Evolutionary conservation across 2,888 invertebrate species (phyloP), one percentile per base, ranked within the genome.

Genomic region (Idaea dimidiata): DNA sequence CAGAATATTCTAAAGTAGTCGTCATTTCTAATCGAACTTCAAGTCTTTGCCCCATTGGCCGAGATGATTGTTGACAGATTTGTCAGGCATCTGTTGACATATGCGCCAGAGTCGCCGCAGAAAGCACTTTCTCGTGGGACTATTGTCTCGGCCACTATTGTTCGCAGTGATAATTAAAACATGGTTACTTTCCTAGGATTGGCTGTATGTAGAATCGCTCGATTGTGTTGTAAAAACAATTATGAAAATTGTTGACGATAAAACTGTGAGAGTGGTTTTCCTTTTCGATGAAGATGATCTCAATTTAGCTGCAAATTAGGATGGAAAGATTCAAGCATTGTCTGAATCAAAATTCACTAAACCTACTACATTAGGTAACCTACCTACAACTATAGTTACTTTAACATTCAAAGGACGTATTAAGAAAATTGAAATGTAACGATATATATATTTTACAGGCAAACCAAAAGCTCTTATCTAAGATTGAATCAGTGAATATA

Each of bases 91-190:
- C 43, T 57, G 56, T 55, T 59, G 43, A 54, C 43, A 43, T 64
- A 55, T 64, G 62, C 24, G 60, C 43, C 8, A 62, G 69, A 72
- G 68, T 68, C 76, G 76, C 76, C 76, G 75, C 64, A 81, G 69
- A 71, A 69, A 69, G 70, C 80, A 85, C 87, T 87, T 86, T 87
- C 87, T 75, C 86, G 77, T 84, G 86, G 77, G 84, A 86, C 71
- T 60, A 81, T 80, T 83, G 81, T 82, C 73, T 73, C 66, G 57
- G 63, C 58, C 62, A 62, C 66, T 70, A 75, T 79, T 78, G 78
- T 75, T 75, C 72, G 63, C 65, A 68, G 43, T 63, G 74, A 70
- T 74, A 74, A 75, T 78, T 76, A 74, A 77, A 77, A 78, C 76
- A 77, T 70, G 69, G 70, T 77, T 74, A 80, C 82, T 83, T 82